Base-by-base conservation (phyloP, 64 coral and sea anemone species). In the Montipora sp. region DNA sequence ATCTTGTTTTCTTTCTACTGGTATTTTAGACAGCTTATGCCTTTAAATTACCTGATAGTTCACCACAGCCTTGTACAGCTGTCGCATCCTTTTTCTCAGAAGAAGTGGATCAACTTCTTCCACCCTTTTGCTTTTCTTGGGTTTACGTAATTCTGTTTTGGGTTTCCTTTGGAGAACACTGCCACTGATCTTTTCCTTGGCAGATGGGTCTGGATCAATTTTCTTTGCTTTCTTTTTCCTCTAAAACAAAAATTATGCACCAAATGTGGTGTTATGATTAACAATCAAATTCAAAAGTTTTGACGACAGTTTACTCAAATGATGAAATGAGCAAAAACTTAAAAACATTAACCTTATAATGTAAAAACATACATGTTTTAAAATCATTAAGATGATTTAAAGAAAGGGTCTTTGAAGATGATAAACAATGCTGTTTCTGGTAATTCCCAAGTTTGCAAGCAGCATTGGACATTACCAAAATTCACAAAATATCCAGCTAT, bases 61-160 rank as follows among this genome's bases (percentile, higher is more conserved):
- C 27, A 92, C 79, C 12, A 98, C 94, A 73, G 91, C 94, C 36
- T 98, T 93, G 15, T 91, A 96, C 13, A 98, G 59, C 48, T 96
- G 94, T 19, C 92, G 92, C 97, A 98, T 98, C 55, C 97, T 75
- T 69, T 98, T 98, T 45, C 90, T 86, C 83, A 98, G 49, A 9
- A 93, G 24, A 9, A 82, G 47, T 57, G 87, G 89, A 80, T 91
- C 88, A 57, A 90, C 93, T 21, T 92, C 89, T 87, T 95, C 93
- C 55, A 80, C 87, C 47, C 90, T 92, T 69, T 90, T 98, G 46
- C 60, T 84, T 77, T 95, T 98, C 55, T 92, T 92, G 16, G 90
- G 84, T 71, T 95, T 91, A 43, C 75, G 92, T n/a, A 84, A 47
- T 48, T 84, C 83, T 78, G 79, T 91, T 44, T 78, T 86, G 46